Base-by-base conservation (phyloP, 2,888 invertebrate genomes). In the Apamea anceps region DNA sequence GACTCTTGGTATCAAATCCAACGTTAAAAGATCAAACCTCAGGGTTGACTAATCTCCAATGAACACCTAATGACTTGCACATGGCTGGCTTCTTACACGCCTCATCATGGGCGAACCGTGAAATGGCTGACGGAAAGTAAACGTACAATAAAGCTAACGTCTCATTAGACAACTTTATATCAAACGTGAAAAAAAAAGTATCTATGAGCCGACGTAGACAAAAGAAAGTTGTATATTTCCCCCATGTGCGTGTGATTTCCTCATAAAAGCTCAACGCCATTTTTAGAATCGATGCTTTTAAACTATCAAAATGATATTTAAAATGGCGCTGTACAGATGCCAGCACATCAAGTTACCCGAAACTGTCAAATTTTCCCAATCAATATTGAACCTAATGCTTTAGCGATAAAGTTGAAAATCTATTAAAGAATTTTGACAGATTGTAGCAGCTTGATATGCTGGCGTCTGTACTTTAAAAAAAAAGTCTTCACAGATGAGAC, bases 61-160 rank as follows among this genome's bases (percentile, higher is more conserved):
- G 79, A 84, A 79, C 72, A 74, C 67, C 74, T 72, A 82, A 82
- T 72, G 25, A 48, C n/a, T 75, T 66, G 71, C 86, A 85, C 84
- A 77, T 57, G 72, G 32, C 37, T 81, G 84, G 32, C 1, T 77
- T 84, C 85, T 57, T 28, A 32, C 85, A 81, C 77, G 85, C 68
- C 45, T 81, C 85, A 85, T 81, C 65, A 66, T 12, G n/a, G 60
- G 0, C 77, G n/a, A 48, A 7, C 60, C 60, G 37, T 65, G 21
- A 85, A 77, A 85, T 70, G 54, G 28, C 82, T n/a, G 15, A 57
- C 65, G 37, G 32, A 63, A 84, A 72, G 37, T 32, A 70, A 45
- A 77, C 42, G 77, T 70, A 73, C 28, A 45, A 51, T 57, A 74
- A 68, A 75, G n/a, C 25, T 71, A 32, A 57, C 62, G 37, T 51